These are phyloP conservation scores for Ganaspis brasiliensis DNA, from an alignment of 2,888 invertebrate species.

Conservation along the genomic window DNA sequence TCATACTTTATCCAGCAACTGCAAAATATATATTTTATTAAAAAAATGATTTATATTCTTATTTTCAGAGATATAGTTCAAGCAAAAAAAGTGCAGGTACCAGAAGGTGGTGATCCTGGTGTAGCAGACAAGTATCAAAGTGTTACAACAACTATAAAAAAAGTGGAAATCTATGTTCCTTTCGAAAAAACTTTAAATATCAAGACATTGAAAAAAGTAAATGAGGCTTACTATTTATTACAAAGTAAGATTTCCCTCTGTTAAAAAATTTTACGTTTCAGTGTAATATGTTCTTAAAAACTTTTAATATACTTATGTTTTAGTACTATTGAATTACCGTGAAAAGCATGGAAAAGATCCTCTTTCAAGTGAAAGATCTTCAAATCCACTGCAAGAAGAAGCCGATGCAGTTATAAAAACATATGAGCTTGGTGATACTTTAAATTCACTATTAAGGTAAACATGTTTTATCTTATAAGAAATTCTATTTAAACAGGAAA, in stretches of 20 bases:
- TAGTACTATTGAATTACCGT: slow-evolving; percentile 89
- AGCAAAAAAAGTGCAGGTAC: slow-evolving; percentile 81
- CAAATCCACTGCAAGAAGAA: slow-evolving; percentile 84
- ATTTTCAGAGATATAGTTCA: slow-evolving; percentile 82
- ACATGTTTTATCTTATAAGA: slow-evolving; percentile 64
- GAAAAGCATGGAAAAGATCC: slow-evolving; percentile 88
- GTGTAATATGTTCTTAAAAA: slow-evolving; percentile 16
- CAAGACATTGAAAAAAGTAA: slow-evolving; percentile 71
- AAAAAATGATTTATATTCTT: too few relatives aligned
- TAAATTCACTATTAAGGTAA: slow-evolving; percentile 82
- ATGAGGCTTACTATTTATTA: slow-evolving; percentile 87
- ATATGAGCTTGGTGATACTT: slow-evolving; percentile 76
- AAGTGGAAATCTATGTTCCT: slow-evolving; percentile 85
- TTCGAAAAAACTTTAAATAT: slow-evolving; percentile 86
- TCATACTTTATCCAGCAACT: not conserved
- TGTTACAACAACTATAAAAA: slow-evolving; percentile 85
- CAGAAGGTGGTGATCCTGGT: slow-evolving; percentile 82
- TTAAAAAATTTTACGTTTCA: slow-evolving; percentile 3
- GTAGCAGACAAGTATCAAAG: slow-evolving; percentile 81
- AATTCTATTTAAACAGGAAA: too few relatives aligned
- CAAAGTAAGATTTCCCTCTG: slow-evolving; percentile 82
- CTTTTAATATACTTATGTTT: slow-evolving; percentile 68
- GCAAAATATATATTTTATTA: too few relatives aligned
- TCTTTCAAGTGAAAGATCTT: slow-evolving; percentile 84
- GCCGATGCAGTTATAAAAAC: slow-evolving; percentile 73